phyloP scores from a whole-genome alignment of 2,113 vertebrate species.

The Apaloderma vittatum region DNA sequence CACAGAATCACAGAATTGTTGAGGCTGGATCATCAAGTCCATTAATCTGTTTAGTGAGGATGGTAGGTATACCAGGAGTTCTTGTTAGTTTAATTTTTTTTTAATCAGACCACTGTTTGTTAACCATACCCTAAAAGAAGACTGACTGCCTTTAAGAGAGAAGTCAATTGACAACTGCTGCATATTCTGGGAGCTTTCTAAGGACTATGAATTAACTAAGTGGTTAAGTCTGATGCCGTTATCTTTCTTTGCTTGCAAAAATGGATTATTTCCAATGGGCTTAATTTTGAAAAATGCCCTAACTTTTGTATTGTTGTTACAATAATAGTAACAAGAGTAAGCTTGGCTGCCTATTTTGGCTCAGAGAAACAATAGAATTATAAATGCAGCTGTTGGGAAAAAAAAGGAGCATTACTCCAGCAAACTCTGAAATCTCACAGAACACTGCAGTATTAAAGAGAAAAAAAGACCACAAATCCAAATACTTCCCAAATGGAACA shows the following conservation, averaged over 20 bases:
- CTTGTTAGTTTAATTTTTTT: neutral
- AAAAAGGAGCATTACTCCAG: neutral
- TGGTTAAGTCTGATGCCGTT: neutral
- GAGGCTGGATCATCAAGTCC: too few relatives aligned
- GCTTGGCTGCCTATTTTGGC: constrained; percentile 25
- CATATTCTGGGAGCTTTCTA: neutral
- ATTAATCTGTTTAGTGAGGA: neutral
- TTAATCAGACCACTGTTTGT: neutral
- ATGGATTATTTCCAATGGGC: neutral
- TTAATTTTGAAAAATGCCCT: constrained; percentile 19
- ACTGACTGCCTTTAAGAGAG: neutral
- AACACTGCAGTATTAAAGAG: neutral
- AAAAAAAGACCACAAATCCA: neutral
- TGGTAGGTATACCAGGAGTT: neutral
- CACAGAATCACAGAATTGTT: too few relatives aligned
- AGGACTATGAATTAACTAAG: neutral
- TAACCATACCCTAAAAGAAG: neutral
- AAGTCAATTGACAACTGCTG: neutral
- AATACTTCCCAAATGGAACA: neutral
- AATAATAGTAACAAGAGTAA: constrained; percentile 10
- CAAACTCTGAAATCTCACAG: neutral
- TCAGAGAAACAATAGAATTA: neutral
- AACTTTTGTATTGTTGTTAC: constrained; percentile 10
- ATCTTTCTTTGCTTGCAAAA: neutral
- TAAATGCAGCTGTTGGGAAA: neutral